A percentile compares a stretch with the other conserved stretches of the same genome.
Conservation (phyloP, 2,888 invertebrate genomes). For the Xestia sexstrigata region DNA sequence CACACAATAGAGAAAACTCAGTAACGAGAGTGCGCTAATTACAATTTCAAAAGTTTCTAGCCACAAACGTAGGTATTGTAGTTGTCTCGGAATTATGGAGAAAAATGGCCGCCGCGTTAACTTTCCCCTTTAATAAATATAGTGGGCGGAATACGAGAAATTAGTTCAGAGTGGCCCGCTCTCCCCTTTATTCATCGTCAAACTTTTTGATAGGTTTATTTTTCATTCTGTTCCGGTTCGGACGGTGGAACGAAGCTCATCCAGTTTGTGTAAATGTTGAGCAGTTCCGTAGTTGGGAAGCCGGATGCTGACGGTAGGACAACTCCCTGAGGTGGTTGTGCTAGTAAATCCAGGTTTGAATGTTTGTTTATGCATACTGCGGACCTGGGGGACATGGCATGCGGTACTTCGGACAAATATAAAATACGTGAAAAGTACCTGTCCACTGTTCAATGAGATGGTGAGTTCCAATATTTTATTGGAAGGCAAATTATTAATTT, state of each 20-base stretch:
- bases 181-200: conserved; percentile 58
- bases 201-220: conserved; percentile 64
- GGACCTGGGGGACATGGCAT: conserved; percentile 57
- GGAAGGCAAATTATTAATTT: background rate
- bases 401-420: conserved; percentile 52
- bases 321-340: conserved; percentile 69
- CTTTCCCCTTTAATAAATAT: conserved; percentile 47
- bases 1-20: conserved; percentile 43
- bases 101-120: conserved; percentile 46
- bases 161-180: conserved; percentile 50
- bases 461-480: conserved; percentile 21
- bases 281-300: conserved; percentile 56
- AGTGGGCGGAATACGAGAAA: conserved; percentile 43
- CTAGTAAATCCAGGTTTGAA: conserved; percentile 75
- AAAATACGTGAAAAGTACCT: conserved; percentile 47
- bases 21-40: conserved; percentile 58
- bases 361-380: conserved; percentile 72
- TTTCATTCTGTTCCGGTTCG: conserved; percentile 55
- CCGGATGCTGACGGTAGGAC: conserved; percentile 56
- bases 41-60: conserved; percentile 53
- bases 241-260: conserved; percentile 52
- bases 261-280: conserved; percentile 64
- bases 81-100: conserved; percentile 49
- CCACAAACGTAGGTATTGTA: conserved; percentile 44
- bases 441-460: conserved; percentile 33